Base-by-base conservation (phyloP, 2,888 invertebrate species). In the Tortrix viridana region DNA sequence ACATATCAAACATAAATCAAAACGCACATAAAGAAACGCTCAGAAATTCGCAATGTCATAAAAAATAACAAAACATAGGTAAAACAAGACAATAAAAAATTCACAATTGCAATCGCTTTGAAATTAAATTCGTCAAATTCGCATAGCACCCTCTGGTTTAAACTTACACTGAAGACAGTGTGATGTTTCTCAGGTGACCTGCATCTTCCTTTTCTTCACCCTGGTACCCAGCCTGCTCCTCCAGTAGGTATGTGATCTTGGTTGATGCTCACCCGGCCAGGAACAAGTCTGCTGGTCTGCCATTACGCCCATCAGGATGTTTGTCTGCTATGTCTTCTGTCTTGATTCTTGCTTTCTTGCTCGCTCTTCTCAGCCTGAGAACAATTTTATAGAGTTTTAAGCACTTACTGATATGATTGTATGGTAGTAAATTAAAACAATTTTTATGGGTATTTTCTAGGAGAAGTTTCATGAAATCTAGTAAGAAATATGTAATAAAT, bases 121-220 rank as follows among this genome's bases (percentile, higher is more conserved):
- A 32, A 32, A 32, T 32, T 2, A 32, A 32, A 32, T 9, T 5
- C 32, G 4, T 16, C 6, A 48, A 18, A 18, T 9, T 37, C 50
- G 50, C 50, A 19, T 12, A 37, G 32, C 50, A 37, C 20, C 32
- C 18, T 18, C 26, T 12, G 0, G 18, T 18, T 49, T 32, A 12
- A 50, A 50, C 50, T 50, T 50, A 50, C 50, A 19, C 14, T 50
- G 6, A 14, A 37, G 12, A 26, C 18, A 16, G 18, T 9, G 14
- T 2, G 32, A 2, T 18, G 14, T 2, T 44, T 14, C 37, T 50
- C 50, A 50, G 19, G 37, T 37, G 32, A 12, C 19, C 2, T 14
- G 12, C 14, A 19, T 12, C 3, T 19, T n/a, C 12, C 4, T 12
- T 37, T 32, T 19, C 50, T 19, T 37, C 19, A 50, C 37, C 50